Evolutionary conservation across 2,113 vertebrate genomes (phyloP).

Genomic region (Lagenorhynchus albirostris): DNA sequence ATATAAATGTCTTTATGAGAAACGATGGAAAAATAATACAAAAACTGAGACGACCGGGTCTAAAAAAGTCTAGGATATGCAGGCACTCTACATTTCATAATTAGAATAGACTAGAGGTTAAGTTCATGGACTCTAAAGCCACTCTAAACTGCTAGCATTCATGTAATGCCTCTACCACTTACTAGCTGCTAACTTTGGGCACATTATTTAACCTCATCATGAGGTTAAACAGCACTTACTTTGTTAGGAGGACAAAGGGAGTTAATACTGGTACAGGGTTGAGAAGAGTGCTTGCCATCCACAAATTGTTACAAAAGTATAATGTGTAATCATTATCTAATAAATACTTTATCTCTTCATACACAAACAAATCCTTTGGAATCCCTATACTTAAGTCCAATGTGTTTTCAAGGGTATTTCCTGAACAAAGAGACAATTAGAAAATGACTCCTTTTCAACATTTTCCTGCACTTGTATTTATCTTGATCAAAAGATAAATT

Average conservation of each 20-base stretch:
- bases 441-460: neutral
- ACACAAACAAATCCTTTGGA: neutral
- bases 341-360: neutral
- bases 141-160: neutral
- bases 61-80: neutral
- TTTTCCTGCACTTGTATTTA: slow-evolving; percentile 3
- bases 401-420: neutral
- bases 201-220: neutral
- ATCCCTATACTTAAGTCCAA: neutral
- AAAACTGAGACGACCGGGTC: neutral
- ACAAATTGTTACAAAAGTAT: neutral
- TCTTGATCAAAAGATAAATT: neutral
- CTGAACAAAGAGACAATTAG: neutral
- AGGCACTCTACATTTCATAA: neutral
- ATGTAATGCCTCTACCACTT: neutral
- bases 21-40: neutral
- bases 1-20: neutral
- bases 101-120: neutral
- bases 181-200: neutral
- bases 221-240: neutral
- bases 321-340: neutral
- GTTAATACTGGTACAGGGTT: neutral
- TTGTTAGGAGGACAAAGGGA: neutral
- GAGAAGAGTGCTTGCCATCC: neutral
- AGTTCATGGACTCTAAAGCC: neutral